phyloP scores from a whole-genome alignment of 2,113 vertebrate genomes.

The Neomonachus schauinslandi region DNA sequence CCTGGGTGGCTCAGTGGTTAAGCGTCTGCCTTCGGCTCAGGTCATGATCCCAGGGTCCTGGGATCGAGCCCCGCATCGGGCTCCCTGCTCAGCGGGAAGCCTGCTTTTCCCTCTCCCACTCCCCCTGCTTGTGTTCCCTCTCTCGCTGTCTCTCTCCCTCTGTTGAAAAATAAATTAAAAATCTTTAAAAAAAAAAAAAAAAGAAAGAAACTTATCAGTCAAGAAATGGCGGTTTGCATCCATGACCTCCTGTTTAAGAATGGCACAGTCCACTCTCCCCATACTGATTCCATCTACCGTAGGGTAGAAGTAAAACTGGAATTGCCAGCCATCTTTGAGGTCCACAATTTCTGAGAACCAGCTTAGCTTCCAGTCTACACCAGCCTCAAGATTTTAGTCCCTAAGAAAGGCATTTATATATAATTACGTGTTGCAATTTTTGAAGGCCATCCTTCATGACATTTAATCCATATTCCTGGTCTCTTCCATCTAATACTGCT shows the following conservation, averaged over 20 bases:
- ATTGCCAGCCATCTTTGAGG: background rate
- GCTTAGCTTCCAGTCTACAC: background rate
- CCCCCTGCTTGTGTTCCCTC: too few relatives aligned
- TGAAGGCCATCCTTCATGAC: constrained; percentile 9
- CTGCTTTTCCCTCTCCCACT: too few relatives aligned
- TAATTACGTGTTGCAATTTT: background rate
- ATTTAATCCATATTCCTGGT: background rate
- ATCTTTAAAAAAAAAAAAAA: too few relatives aligned
- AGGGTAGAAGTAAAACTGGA: background rate
- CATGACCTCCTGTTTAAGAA: background rate
- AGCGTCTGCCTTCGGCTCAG: too few relatives aligned
- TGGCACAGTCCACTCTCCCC: background rate
- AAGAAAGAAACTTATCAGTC: background rate
- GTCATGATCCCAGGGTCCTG: too few relatives aligned
- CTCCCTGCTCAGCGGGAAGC: too few relatives aligned
- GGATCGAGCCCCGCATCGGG: too few relatives aligned
- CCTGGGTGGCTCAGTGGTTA: too few relatives aligned
- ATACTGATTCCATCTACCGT: background rate
- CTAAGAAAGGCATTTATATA: constrained; percentile 20
- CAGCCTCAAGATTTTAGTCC: background rate
- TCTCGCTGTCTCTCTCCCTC: too few relatives aligned
- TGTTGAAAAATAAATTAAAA: too few relatives aligned
- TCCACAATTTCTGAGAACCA: background rate
- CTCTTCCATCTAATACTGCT: background rate
- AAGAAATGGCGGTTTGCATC: background rate